These are phyloP conservation scores for Danaus chrysippus DNA, from an alignment of 2,888 invertebrate species.

Conservation along the genomic window DNA sequence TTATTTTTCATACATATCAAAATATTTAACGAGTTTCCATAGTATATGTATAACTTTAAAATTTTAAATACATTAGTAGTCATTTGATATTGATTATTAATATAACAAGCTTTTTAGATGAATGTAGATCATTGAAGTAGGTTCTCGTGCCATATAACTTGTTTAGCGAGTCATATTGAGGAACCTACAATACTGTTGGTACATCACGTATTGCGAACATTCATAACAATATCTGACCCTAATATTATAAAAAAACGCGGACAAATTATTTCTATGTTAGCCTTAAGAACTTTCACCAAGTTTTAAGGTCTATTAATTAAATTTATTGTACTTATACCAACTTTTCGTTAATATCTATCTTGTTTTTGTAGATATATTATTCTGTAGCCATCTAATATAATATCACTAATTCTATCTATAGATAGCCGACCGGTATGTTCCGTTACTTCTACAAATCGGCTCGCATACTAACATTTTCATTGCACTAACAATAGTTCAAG, in stretches of 20 bases:
- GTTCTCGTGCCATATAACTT: too few species aligned
- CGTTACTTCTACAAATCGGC: slow-evolving; percentile 70
- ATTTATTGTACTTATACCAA: too few species aligned
- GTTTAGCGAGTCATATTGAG: background rate
- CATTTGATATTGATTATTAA: too few species aligned
- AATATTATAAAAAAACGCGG: slow-evolving; percentile 23
- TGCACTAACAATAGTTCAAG: slow-evolving; percentile 32
- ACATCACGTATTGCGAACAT: slow-evolving; percentile 59
- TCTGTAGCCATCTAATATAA: background rate
- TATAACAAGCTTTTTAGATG: too few species aligned
- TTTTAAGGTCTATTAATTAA: too few species aligned
- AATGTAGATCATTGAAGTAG: too few species aligned
- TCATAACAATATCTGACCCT: slow-evolving; percentile 48
- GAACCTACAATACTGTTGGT: slow-evolving; percentile 18
- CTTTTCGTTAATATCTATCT: too few species aligned
- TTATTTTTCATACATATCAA: too few species aligned
- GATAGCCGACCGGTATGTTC: slow-evolving; percentile 57
- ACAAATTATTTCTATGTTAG: slow-evolving; percentile 26
- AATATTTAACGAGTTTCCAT: too few species aligned
- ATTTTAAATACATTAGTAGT: too few species aligned
- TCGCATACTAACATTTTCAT: slow-evolving; percentile 54
- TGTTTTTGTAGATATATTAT: too few species aligned
- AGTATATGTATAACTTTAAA: too few species aligned
- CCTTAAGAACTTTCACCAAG: background rate
- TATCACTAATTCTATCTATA: slow-evolving; percentile 40